phyloP scores from a whole-genome alignment of 2,113 vertebrate species.

The Anas platyrhynchos region DNA sequence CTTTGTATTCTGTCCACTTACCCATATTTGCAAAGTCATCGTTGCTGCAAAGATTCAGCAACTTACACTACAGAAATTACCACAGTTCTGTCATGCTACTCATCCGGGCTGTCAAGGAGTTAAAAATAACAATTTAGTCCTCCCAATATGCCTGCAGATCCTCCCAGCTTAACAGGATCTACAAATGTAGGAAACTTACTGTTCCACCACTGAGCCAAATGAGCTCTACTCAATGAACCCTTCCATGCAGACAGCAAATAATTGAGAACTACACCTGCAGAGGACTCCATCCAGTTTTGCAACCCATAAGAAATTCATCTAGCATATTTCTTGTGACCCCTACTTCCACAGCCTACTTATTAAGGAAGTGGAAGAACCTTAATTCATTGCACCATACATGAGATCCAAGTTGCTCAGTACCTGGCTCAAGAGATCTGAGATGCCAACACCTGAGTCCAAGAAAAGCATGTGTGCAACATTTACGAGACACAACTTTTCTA shows the following conservation, averaged over 20 bases:
- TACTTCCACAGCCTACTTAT: neutral
- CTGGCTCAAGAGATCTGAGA: neutral
- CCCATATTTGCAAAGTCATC: neutral
- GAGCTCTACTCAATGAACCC: neutral
- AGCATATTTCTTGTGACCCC: neutral
- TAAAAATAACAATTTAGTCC: neutral
- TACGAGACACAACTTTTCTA: neutral
- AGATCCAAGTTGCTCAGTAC: neutral
- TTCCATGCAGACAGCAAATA: neutral
- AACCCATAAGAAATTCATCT: neutral
- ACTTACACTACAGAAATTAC: neutral
- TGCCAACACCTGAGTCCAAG: neutral
- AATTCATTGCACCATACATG: neutral
- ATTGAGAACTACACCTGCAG: neutral
- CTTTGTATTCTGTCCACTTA: neutral
- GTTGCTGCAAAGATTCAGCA: neutral
- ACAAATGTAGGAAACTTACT: neutral
- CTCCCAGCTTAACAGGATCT: neutral
- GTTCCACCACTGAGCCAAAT: neutral
- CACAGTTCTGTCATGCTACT: neutral
- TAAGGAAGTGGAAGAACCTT: neutral
- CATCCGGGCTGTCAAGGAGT: neutral
- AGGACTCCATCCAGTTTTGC: neutral
- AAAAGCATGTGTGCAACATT: neutral
- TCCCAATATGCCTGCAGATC: neutral